Percentiles rank a stretch among this genome's conserved stretches.
These are phyloP conservation scores for Drosophila monieri DNA, from an alignment of 2,888 invertebrate genomes.

Conservation along the genomic window DNA sequence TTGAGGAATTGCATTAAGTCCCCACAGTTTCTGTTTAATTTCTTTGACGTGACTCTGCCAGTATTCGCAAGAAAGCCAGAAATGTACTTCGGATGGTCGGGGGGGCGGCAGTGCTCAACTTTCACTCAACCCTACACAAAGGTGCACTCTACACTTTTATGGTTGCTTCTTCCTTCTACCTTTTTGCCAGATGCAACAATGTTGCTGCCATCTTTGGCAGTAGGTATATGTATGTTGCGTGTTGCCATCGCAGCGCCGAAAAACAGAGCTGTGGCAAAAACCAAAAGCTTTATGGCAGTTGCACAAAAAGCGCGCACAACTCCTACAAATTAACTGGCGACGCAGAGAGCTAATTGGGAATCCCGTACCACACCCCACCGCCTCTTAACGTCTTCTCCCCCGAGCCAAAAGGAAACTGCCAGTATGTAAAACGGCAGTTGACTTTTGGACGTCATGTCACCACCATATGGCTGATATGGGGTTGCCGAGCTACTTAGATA, in stretches of 20 bases:
- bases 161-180: constrained; percentile 48
- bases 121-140: constrained; percentile 34
- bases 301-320: constrained; percentile 27
- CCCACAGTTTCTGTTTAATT: constrained; percentile 66
- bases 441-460: constrained; percentile 29
- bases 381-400: background rate
- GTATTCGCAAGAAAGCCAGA: background rate
- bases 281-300: constrained; percentile 51
- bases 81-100: background rate
- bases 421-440: constrained; percentile 37
- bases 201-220: constrained; percentile 31
- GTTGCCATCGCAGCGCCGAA: constrained; percentile 52
- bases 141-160: constrained; percentile 56
- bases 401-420: constrained; percentile 21
- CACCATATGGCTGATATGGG: constrained; percentile 49
- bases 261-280: constrained; percentile 20
- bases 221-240: constrained; percentile 43
- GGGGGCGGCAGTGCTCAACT: constrained; percentile 16
- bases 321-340: constrained; percentile 67
- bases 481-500: constrained; percentile 69
- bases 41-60: constrained; percentile 61
- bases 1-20: constrained; percentile 54
- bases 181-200: constrained; percentile 49
- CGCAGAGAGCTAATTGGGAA: constrained; percentile 63
- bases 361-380: background rate